Conservation (phyloP, 2,113 vertebrate genomes). For the Falcunculus frontatus region DNA sequence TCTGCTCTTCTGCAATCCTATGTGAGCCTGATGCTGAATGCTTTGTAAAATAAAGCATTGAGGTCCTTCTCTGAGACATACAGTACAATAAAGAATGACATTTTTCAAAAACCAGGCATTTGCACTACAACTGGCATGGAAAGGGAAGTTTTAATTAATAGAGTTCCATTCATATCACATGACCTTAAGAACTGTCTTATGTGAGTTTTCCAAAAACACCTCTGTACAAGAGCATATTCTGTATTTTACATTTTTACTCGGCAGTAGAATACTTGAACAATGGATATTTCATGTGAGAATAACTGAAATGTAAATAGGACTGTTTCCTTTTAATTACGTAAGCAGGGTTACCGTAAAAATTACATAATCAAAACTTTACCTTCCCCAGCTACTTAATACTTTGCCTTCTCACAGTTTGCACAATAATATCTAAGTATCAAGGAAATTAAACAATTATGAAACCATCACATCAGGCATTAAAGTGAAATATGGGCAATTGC, state of each 20-base stretch:
- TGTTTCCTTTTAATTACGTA: background rate
- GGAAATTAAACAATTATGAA: background rate
- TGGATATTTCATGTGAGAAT: background rate
- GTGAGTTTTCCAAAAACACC: background rate
- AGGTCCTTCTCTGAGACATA: background rate
- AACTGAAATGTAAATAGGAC: background rate
- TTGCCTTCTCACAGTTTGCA: background rate
- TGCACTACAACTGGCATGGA: background rate
- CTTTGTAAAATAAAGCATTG: background rate
- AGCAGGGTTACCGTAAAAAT: background rate
- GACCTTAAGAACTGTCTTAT: background rate
- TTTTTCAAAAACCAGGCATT: background rate
- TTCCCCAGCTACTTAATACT: background rate
- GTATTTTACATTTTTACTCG: background rate
- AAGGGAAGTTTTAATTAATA: background rate
- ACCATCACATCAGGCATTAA: background rate
- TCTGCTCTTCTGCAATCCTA: background rate
- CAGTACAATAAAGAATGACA: background rate
- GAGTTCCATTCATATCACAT: background rate
- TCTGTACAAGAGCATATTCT: background rate
- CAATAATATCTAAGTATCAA: background rate
- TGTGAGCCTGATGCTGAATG: background rate
- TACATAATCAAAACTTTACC: background rate
- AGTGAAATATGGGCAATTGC: background rate
- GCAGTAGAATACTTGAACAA: background rate